A percentile compares a stretch with the other conserved stretches of the same genome.
Conservation (phyloP, 2,113 vertebrate genomes). For the Prionailurus bengalensis region DNA sequence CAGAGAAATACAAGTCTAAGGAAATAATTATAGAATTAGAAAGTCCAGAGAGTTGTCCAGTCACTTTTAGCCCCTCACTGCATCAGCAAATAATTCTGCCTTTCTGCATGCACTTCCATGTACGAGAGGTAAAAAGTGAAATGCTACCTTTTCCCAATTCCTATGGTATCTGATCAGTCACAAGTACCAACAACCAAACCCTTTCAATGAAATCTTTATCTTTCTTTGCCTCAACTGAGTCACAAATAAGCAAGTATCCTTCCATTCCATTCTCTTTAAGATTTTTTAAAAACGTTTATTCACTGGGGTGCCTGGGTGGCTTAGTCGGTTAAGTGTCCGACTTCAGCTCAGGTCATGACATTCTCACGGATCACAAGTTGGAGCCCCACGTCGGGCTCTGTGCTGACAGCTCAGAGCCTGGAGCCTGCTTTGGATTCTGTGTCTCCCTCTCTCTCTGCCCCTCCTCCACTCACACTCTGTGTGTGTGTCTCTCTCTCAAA, state of each 20-base stretch:
- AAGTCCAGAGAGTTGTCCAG: neutral
- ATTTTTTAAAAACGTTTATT: too few species aligned
- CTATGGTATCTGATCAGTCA: neutral
- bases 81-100: neutral
- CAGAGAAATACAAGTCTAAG: neutral
- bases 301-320: too few species aligned
- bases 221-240: constrained; percentile 10
- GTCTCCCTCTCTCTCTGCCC: too few species aligned
- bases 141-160: neutral
- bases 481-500: too few species aligned
- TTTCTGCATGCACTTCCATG: neutral
- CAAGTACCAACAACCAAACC: neutral
- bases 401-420: too few species aligned
- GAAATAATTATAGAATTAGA: neutral
- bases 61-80: neutral
- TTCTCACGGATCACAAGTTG: too few species aligned
- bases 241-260: neutral
- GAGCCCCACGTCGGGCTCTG: too few species aligned
- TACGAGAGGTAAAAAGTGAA: neutral
- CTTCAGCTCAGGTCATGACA: too few species aligned
- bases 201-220: neutral
- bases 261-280: too few species aligned
- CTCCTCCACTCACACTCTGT: too few species aligned
- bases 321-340: too few species aligned
- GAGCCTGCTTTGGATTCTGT: too few species aligned